Conservation (phyloP, 2,113 vertebrate species). For the Aspiorhynchus laticeps region DNA sequence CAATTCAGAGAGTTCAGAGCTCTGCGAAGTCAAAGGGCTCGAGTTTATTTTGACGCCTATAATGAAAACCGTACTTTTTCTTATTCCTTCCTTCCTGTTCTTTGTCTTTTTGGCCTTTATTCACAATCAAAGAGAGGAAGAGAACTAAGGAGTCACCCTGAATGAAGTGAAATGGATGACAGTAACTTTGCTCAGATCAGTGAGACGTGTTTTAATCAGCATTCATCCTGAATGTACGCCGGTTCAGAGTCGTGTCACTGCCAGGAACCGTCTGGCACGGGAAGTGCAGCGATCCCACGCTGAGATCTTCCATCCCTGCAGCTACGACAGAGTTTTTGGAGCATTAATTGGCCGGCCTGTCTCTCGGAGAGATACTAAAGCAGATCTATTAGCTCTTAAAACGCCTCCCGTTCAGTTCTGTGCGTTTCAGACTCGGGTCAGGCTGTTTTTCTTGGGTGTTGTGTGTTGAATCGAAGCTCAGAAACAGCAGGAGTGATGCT, state of each 20-base stretch:
- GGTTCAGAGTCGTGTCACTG: not conserved
- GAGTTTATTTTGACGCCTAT: not conserved
- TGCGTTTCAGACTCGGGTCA: not conserved
- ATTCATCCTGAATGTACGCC: not conserved
- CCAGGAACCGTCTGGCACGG: conserved; percentile 21
- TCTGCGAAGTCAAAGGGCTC: not conserved
- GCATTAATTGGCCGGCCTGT: not conserved
- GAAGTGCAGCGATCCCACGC: not conserved
- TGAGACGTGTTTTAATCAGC: not conserved
- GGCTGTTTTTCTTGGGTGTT: not conserved
- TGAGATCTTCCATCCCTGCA: conserved; percentile 22
- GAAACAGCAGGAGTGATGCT: not conserved
- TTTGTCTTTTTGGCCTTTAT: conserved; percentile 25
- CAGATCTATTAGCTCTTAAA: not conserved
- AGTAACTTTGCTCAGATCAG: not conserved
- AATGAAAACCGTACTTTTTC: conserved; percentile 24
- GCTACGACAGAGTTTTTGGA: not conserved
- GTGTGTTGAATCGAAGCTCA: not conserved
- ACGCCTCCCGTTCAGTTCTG: not conserved
- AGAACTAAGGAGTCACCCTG: conserved; percentile 11
- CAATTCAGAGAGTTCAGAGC: not conserved
- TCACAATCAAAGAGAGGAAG: not conserved
- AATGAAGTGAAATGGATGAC: conserved; percentile 17
- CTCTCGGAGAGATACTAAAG: not conserved
- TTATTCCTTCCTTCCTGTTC: conserved; percentile 26